phyloP scores from a whole-genome alignment of 2,797 vertebrate species.

The Hemibagrus guttatus region DNA sequence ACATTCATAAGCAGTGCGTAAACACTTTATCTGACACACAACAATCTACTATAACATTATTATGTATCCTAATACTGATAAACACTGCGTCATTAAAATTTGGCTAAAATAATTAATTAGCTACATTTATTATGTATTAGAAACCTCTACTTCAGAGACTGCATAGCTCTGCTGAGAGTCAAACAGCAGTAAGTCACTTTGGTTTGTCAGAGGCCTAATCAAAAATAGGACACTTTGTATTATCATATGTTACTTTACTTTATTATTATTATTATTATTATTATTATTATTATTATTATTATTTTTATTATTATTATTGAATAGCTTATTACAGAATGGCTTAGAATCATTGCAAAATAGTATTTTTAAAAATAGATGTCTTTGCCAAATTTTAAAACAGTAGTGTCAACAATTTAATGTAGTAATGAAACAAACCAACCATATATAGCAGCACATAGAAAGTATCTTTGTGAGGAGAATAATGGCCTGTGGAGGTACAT shows the following conservation, averaged over 20 bases:
- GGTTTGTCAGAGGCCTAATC: conserved; percentile 50
- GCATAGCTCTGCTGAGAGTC: conserved; percentile 52
- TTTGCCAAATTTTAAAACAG: conserved; percentile 13
- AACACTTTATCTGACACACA: conserved; percentile 49
- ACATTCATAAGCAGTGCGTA: conserved; percentile 46
- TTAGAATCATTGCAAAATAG: conserved; percentile 5
- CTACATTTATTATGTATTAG: conserved; percentile 24
- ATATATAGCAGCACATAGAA: conserved; percentile 13
- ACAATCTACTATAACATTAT: conserved; percentile 44
- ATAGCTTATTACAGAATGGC: conserved; percentile 2
- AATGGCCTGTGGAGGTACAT: not conserved
- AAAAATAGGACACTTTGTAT: conserved; percentile 24
- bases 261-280: not conserved
- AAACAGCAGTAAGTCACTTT: conserved; percentile 57
- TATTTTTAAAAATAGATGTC: conserved; percentile 7
- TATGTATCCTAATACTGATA: conserved; percentile 13
- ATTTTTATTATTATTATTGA: not conserved
- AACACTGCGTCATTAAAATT: not conserved
- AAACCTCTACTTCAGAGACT: conserved; percentile 46
- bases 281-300: conserved; percentile 3
- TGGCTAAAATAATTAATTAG: not conserved
- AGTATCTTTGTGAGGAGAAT: not conserved
- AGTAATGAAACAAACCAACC: not conserved
- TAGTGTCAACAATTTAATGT: not conserved
- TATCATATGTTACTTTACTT: not conserved